A percentile compares a stretch with the other conserved stretches of the same genome.
Conservation (phyloP, 2,888 invertebrate species). For the Eledona agricola region DNA sequence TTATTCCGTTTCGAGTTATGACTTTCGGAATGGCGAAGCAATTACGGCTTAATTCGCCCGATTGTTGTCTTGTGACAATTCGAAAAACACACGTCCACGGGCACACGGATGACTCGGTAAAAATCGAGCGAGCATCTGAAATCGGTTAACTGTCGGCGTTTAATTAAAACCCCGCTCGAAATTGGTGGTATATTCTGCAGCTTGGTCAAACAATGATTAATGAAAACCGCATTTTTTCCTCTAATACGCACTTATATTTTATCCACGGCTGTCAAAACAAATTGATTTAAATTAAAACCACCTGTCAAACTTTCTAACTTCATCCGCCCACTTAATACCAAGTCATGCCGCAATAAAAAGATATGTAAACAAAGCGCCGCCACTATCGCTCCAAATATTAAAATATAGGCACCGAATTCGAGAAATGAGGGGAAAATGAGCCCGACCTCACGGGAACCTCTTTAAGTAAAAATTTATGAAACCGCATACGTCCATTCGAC, state of each 20-base stretch:
- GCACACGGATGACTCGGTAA: slow-evolving; percentile 21
- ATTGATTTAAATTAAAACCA: slow-evolving; percentile 48
- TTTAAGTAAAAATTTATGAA: slow-evolving; percentile 42
- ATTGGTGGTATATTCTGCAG: slow-evolving; percentile 4
- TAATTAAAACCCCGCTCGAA: slow-evolving; percentile 13
- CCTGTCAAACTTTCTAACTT: slow-evolving; percentile 41
- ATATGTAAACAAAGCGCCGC: slow-evolving; percentile 17
- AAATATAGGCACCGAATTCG: not conserved
- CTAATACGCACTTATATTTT: slow-evolving; percentile 42
- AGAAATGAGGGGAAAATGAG: slow-evolving; percentile 21
- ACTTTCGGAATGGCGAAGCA: too few species aligned
- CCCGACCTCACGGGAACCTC: slow-evolving; percentile 38
- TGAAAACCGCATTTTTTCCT: slow-evolving; percentile 38
- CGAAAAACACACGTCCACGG: not conserved
- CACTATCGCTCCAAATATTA: too few species aligned
- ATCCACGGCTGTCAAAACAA: slow-evolving; percentile 43
- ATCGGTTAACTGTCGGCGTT: slow-evolving; percentile 8
- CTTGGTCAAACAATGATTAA: slow-evolving; percentile 38
- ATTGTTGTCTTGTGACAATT: not conserved
- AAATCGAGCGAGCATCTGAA: not conserved
- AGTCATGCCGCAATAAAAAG: slow-evolving; percentile 20
- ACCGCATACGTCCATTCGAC: slow-evolving; percentile 43
- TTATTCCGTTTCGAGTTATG: too few species aligned
- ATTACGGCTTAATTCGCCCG: not conserved
- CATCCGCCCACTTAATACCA: slow-evolving; percentile 37